Evolutionary conservation across 2,888 invertebrate species (phyloP).

Genomic region (Apamea anceps): DNA sequence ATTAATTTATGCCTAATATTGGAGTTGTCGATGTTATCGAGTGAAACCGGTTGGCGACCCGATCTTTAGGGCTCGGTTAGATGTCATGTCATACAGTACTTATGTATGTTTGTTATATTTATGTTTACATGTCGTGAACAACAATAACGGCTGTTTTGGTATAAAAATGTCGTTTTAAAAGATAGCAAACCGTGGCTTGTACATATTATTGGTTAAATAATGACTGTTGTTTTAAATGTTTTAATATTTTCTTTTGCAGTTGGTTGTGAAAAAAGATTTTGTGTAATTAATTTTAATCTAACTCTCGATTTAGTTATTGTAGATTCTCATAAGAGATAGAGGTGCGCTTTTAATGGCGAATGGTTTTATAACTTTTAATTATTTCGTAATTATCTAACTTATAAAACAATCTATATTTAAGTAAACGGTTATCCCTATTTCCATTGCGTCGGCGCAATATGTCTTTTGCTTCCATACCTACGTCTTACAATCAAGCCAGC

Average conservation of each 20-base stretch:
- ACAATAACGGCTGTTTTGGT: constrained; percentile 57
- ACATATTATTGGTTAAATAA: constrained; percentile 6
- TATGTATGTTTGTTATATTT: constrained; percentile 39
- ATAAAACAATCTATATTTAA: background rate
- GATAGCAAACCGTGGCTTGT: constrained; percentile 36
- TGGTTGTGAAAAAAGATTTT: background rate
- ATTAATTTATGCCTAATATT: constrained; percentile 84
- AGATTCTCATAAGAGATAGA: background rate
- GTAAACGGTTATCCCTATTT: too few species aligned
- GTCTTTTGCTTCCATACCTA: background rate
- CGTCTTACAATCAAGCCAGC: background rate
- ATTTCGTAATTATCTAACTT: background rate
- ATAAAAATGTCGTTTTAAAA: constrained; percentile 59
- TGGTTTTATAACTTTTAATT: background rate
- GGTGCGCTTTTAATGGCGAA: background rate
- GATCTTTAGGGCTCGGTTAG: constrained; percentile 49
- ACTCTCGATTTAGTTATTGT: constrained; percentile 5
- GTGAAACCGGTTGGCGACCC: constrained; percentile 69
- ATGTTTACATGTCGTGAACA: constrained; percentile 53
- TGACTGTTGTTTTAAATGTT: background rate
- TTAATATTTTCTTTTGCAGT: constrained; percentile 3
- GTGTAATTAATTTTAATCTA: background rate
- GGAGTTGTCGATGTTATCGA: constrained; percentile 78
- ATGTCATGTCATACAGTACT: constrained; percentile 44
- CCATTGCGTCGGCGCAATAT: too few species aligned